Evolutionary conservation across 1,140 invertebrate genomes (phyloP), one percentile per base, ranked within the genome.

Genomic region (Hyles vespertilio): DNA sequence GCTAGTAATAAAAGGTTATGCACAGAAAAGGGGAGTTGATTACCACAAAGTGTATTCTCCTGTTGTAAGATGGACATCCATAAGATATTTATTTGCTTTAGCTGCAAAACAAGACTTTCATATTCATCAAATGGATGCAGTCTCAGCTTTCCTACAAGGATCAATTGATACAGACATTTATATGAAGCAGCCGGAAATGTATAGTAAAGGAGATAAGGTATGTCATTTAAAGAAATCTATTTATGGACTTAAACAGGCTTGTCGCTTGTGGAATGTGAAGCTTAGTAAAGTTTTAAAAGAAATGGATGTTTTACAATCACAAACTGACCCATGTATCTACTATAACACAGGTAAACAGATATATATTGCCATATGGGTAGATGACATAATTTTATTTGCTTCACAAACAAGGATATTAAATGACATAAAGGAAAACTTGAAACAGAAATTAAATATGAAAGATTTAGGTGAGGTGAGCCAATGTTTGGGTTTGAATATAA

Each of bases 91-190:
- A 7, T 43, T 82, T 22, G 65, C 64, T 50, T 10, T 80, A 40
- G 61, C 73, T 58, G 75, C 52, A 49, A 68, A 73, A 45, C 65
- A 68, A 48, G 40, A 59, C 8, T 47, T 79, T 6, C 44, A 72
- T 40, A 70, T 77, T 32, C 32, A 72, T 32, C 80, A 81, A 43
- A 74, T 84, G 60, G 84, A 69, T 60, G 61, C 65, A 7, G 40
- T 67, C 7, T 49, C 61, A 46, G 69, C 66, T 3, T 69, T 67
- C 79, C 61, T 89, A 5, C 67, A 89, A 63, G 82, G 76, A 34
- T 64, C 78, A 4, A 55, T 90, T 11, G 63, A 82, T 34, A n/a
- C n/a, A 69, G 69, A 82, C 6, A 64, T 87, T 49, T 86, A 77
- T 49, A 84, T 89, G 81, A 51, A 64, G 33, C 63, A 69, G 63